Percentiles rank a stretch among this genome's conserved stretches.
Conservation (phyloP, 2,113 vertebrate genomes). For the Gnathonemus echidnorhynchus region DNA sequence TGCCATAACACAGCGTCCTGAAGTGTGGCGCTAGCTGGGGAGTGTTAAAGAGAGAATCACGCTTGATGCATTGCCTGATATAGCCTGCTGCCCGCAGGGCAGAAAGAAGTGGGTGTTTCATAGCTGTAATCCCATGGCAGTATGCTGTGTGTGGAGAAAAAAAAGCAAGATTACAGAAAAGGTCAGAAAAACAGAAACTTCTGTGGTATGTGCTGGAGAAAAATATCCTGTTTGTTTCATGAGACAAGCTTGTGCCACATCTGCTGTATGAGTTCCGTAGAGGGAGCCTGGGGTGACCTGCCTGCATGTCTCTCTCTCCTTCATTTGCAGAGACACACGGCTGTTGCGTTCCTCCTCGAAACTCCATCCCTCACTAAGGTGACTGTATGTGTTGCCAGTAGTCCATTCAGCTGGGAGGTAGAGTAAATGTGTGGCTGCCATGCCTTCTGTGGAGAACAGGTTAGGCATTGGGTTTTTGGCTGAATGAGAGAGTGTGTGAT, state of each 20-base stretch:
- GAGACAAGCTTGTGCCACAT: background rate
- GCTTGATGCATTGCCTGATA: background rate
- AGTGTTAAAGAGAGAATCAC: background rate
- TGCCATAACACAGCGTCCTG: background rate
- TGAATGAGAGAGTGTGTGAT: background rate
- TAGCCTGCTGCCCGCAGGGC: background rate
- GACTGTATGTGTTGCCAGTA: constrained; percentile 14
- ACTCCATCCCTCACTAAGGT: constrained; percentile 59
- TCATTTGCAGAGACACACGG: constrained; percentile 52
- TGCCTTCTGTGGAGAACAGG: background rate
- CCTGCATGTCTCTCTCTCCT: constrained; percentile 5
- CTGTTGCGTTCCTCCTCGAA: constrained; percentile 47
- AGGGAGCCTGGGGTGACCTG: background rate
- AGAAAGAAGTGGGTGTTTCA: background rate
- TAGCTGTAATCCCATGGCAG: background rate
- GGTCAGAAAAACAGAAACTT: background rate
- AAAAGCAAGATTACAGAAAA: background rate
- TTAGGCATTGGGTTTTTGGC: background rate
- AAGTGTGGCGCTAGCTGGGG: background rate
- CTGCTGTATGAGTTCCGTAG: background rate
- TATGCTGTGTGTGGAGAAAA: background rate
- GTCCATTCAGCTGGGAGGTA: background rate
- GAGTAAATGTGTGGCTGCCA: background rate
- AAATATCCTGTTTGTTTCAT: background rate
- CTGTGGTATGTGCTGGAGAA: background rate